Percentiles rank a stretch among this genome's conserved stretches.
phyloP scores from a whole-genome alignment of 2,113 vertebrate genomes.

The Oxygymnocypris stewartii region DNA sequence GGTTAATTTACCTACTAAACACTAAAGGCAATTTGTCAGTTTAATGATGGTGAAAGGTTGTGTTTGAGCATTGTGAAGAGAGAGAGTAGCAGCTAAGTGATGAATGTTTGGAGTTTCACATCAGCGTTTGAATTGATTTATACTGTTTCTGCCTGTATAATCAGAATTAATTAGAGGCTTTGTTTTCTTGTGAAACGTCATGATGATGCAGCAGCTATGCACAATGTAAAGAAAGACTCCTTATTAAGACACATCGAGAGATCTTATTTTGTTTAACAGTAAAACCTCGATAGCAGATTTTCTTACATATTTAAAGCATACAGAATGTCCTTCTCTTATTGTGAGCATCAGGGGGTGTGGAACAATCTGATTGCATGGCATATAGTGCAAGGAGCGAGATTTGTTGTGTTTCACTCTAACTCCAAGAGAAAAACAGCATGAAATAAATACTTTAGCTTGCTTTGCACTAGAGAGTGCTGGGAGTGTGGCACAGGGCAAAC shows the following conservation, averaged over 20 bases:
- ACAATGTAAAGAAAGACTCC: background rate
- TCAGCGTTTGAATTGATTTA: constrained; percentile 35
- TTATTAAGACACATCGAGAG: background rate
- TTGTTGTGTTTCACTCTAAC: background rate
- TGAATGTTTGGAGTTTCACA: constrained; percentile 26
- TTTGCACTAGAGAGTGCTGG: background rate
- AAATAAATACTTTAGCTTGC: constrained; percentile 3
- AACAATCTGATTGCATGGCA: constrained; percentile 6
- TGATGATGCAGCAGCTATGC: constrained; percentile 34
- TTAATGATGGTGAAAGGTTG: constrained; percentile 53
- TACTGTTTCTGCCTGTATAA: constrained; percentile 26
- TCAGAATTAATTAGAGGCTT: constrained; percentile 34
- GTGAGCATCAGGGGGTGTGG: background rate
- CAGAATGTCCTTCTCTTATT: background rate
- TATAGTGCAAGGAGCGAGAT: constrained; percentile 18
- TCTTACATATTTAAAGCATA: background rate
- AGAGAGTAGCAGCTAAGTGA: constrained; percentile 22
- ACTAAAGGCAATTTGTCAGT: constrained; percentile 59
- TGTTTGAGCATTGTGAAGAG: constrained; percentile 44
- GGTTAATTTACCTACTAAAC: constrained; percentile 60
- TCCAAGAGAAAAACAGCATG: constrained; percentile 20
- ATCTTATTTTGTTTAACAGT: background rate
- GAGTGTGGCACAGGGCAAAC: constrained; percentile 2
- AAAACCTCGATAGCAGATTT: background rate
- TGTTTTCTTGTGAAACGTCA: constrained; percentile 3